These are phyloP conservation scores for Agrilus planipennis DNA, from an alignment of 1,140 invertebrate species.

Conservation along the genomic window DNA sequence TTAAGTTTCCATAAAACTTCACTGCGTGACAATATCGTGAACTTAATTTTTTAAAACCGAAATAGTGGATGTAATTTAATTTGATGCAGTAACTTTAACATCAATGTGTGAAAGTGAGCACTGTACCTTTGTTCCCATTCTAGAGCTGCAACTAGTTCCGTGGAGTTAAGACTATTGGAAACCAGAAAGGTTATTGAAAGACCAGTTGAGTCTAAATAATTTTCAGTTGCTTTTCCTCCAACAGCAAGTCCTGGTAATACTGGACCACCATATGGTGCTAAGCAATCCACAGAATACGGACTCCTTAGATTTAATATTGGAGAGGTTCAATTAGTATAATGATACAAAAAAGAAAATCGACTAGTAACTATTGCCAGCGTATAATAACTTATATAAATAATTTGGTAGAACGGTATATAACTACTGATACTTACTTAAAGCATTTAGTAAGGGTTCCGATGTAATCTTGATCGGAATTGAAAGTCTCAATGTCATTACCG, in stretches of 20 bases:
- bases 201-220: conserved; percentile 47
- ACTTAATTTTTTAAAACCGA: too few species aligned
- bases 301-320: conserved; percentile 49
- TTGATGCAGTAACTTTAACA: too few species aligned
- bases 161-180: conserved; percentile 43
- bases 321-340: too few species aligned
- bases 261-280: conserved; percentile 76
- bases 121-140: conserved; percentile 65
- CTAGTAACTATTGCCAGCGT: too few species aligned
- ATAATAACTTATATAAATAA: too few species aligned
- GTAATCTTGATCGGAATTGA: conserved; percentile 36
- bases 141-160: conserved; percentile 42
- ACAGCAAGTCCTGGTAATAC: conserved; percentile 67
- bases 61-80: too few species aligned
- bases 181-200: conserved; percentile 69
- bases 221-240: conserved; percentile 47
- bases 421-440: conserved; percentile 15
- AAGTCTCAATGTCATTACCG: conserved; percentile 44
- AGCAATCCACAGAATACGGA: conserved; percentile 49
- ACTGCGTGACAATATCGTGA: too few species aligned
- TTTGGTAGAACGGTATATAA: neutral
- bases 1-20: too few species aligned
- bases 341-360: too few species aligned
- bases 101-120: too few species aligned
- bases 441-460: conserved; percentile 34